phyloP scores from a whole-genome alignment of 30 jellyfish, hydroid and myxozoan species.

The Aurelia aurita region DNA sequence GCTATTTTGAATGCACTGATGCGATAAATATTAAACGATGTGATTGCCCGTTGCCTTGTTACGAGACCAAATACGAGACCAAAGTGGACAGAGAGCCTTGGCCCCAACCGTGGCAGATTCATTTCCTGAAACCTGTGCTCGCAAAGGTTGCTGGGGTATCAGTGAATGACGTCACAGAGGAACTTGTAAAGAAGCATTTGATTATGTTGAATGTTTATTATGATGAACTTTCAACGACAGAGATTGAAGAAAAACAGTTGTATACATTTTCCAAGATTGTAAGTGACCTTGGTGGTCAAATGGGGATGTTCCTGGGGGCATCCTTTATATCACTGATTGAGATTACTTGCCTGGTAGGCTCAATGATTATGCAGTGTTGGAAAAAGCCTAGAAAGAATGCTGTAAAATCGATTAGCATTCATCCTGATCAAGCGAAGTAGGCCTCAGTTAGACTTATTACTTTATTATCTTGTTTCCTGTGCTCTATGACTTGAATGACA shows the following conservation, averaged over 20 bases:
- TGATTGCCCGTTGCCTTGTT: conserved; percentile 48
- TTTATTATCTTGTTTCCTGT: too few relatives aligned
- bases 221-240: conserved; percentile 1
- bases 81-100: conserved; percentile 41
- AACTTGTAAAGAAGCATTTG: not conserved
- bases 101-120: conserved; percentile 49
- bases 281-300: conserved; percentile 67
- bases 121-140: not conserved
- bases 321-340: conserved; percentile 52
- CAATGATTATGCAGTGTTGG: not conserved
- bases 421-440: too few relatives aligned
- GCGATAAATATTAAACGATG: not conserved
- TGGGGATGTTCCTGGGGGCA: conserved; percentile 72
- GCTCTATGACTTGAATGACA: too few relatives aligned
- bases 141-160: not conserved
- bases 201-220: conserved; percentile 11
- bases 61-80: conserved; percentile 30
- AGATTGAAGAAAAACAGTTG: conserved; percentile 23
- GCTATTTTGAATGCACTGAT: not conserved
- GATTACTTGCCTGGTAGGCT: conserved; percentile 4
- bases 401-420: not conserved
- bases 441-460: too few relatives aligned
- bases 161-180: not conserved
- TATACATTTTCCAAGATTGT: conserved; percentile 21
- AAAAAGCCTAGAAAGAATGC: not conserved